phyloP scores from a whole-genome alignment of 2,888 invertebrate species.

The Leptinotarsa rubiginosa region DNA sequence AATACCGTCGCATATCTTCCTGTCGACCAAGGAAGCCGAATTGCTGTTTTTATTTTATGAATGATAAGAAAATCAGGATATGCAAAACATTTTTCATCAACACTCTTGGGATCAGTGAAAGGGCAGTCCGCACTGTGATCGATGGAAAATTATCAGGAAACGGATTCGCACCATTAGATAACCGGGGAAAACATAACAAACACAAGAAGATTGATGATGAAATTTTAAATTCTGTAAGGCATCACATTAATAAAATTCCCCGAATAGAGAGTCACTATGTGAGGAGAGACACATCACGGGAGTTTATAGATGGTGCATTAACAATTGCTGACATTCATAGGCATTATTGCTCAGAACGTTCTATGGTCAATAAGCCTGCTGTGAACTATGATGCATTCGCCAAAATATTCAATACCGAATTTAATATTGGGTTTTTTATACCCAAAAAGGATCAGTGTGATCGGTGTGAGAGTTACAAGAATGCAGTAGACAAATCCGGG shows the following conservation, averaged over 20 bases:
- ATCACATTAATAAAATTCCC: conserved; percentile 54
- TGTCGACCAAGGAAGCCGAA: conserved; percentile 30
- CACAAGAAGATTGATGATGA: conserved; percentile 48
- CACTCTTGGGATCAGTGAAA: conserved; percentile 50
- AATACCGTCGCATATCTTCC: conserved; percentile 16
- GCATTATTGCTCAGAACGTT: conserved; percentile 11
- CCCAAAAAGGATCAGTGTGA: conserved; percentile 54
- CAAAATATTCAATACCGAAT: conserved; percentile 31
- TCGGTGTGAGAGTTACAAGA: conserved; percentile 50
- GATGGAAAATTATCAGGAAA: conserved; percentile 40
- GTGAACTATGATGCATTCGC: conserved; percentile 24
- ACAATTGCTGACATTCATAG: conserved; percentile 23
- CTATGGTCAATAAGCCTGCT: background rate
- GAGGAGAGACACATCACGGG: conserved; percentile 14
- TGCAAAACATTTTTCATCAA: conserved; percentile 51
- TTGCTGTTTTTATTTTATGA: conserved; percentile 28
- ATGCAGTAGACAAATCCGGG: conserved; percentile 39
- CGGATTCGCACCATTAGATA: conserved; percentile 47
- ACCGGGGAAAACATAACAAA: conserved; percentile 53
- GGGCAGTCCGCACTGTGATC: conserved; percentile 42
- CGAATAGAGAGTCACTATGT: conserved; percentile 55
- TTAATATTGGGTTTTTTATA: conserved; percentile 27
- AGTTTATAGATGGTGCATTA: conserved; percentile 28
- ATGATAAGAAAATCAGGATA: conserved; percentile 30
- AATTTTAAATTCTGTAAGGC: conserved; percentile 48